Evolutionary conservation across 2,113 vertebrate species (phyloP).

Genomic region (Pomatostomus ruficeps): DNA sequence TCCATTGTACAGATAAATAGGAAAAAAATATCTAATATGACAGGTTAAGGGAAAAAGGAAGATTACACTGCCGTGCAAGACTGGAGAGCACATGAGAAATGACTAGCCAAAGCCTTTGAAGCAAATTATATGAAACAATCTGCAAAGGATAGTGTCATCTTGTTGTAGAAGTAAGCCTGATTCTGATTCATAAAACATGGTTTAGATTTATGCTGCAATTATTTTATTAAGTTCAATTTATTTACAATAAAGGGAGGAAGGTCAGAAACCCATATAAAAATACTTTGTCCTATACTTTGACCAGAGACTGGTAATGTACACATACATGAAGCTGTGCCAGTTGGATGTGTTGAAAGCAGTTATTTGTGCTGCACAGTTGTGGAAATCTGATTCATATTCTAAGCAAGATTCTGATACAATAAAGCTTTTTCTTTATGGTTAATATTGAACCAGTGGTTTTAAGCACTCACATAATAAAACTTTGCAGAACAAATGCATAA

Average conservation of each 20-base stretch:
- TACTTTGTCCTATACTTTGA: neutral
- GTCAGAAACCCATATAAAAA: neutral
- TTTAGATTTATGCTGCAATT: neutral
- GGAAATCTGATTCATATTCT: neutral
- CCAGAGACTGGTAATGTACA: neutral
- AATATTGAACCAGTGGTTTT: neutral
- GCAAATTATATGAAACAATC: neutral
- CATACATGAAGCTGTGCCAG: neutral
- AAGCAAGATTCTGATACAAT: neutral
- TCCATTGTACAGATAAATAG: constrained; percentile 16
- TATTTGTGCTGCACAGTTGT: neutral
- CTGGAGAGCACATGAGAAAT: neutral
- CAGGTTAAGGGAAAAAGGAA: constrained; percentile 17
- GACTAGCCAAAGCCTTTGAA: neutral
- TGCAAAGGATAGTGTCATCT: neutral
- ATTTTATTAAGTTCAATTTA: neutral
- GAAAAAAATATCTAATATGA: constrained; percentile 23
- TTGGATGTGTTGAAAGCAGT: neutral
- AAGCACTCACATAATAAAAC: neutral
- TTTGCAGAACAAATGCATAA: neutral
- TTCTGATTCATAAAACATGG: neutral
- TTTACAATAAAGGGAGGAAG: neutral
- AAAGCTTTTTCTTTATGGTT: neutral
- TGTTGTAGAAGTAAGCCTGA: neutral
- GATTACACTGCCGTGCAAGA: constrained; percentile 19